These are phyloP conservation scores for Platanista minor DNA, from an alignment of 2,113 vertebrate species.

Conservation along the genomic window DNA sequence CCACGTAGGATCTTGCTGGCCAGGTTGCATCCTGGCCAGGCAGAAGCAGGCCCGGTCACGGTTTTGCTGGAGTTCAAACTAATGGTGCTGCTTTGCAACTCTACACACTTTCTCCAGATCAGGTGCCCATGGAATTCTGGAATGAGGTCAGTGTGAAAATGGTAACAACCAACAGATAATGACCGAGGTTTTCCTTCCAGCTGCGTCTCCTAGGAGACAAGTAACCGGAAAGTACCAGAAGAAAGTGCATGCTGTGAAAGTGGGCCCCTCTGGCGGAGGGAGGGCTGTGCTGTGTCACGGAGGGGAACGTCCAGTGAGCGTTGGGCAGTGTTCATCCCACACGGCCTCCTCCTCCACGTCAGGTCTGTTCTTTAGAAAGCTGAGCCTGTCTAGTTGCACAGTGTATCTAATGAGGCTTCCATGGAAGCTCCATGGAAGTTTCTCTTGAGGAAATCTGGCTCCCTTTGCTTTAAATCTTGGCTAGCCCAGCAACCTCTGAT, in stretches of 20 bases:
- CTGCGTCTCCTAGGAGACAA: neutral
- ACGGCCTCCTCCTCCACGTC: accelerated
- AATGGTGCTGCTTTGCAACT: neutral
- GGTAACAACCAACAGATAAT: neutral
- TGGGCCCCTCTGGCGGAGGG: neutral
- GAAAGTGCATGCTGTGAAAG: neutral
- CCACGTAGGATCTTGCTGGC: neutral
- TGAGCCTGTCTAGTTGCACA: accelerated
- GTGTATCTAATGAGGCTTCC: neutral
- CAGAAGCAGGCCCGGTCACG: neutral
- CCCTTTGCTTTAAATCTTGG: slow-evolving; percentile 8
- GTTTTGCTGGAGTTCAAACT: neutral
- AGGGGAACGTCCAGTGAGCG: accelerated
- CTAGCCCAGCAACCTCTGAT: slow-evolving; percentile 11
- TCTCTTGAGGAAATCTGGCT: slow-evolving; percentile 39
- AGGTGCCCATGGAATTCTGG: neutral
- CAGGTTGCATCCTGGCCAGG: neutral
- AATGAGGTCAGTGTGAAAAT: neutral
- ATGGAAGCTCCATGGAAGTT: neutral
- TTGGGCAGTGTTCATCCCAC: accelerated
- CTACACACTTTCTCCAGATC: neutral
- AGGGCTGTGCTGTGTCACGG: neutral
- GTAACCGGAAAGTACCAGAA: neutral
- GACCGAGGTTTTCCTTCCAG: neutral
- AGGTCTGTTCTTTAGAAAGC: neutral